Evolutionary conservation across 2,797 vertebrate species (phyloP), one percentile per base, ranked within the genome.

Genomic region (Notolepis coatsorum): DNA sequence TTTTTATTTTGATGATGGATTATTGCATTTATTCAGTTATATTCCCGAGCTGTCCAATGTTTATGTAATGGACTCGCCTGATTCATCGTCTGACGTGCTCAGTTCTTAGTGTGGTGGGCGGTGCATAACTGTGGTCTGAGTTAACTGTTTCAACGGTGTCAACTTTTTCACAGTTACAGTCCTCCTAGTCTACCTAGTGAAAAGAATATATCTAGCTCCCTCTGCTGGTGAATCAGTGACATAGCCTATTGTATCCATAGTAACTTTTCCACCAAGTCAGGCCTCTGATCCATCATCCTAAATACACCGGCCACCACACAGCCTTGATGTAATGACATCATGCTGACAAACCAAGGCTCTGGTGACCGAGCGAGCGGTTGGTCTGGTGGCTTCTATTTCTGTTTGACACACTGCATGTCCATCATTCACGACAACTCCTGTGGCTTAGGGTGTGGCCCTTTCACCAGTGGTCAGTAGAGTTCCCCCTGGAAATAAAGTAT

Each of bases 391-490:
- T 74, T 81, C 82, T 82, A 79, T 88, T 87, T 86, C 68, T 39
- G 71, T 76, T 64, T 18, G 65, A 76, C 74, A 65, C 65, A 61
- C 65, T 77, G 65, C 27, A 12, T 67, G 74, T 65, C 80, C 75
- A 80, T 27, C 58, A 52, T 47, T 73, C 35, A 30, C 33, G 73
- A 68, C 79, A 84, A 62, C 57, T 70, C 60, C 58, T 80, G 88
- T 23, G 81, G 85, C 73, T 73, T 65, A 75, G 88, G 87, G 87
- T 70, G 87, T 82, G 85, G 80, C 79, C 72, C 77, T 37, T 84
- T 33, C 28, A 47, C 67, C 73, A 81, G 68, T 17, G 71, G 81
- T 83, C 80, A 84, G 68, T 71, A 82, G 52, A 81, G 77, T 71
- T 71, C 25, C 69, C 53, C 54, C n/a, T n/a, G 65, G 53, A 71